Conservation (phyloP, 2,888 invertebrate genomes). For the Nomada fucata region DNA sequence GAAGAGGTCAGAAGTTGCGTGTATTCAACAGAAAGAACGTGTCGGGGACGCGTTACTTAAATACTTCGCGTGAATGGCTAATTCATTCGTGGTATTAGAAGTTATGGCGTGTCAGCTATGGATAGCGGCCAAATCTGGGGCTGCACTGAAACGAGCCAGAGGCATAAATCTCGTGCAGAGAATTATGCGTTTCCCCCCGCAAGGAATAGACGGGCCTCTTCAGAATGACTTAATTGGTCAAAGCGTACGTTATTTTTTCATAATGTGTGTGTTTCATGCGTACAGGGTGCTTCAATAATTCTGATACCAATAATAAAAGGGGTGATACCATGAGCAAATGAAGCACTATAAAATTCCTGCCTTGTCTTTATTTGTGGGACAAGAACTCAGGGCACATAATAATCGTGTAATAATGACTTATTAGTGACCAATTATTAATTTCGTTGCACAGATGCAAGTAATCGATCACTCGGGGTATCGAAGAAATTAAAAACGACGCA, state of each 20-base stretch:
- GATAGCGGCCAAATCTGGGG: constrained; percentile 45
- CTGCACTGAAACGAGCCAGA: not conserved
- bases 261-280: too few species aligned
- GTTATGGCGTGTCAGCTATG: constrained; percentile 45
- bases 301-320: too few species aligned
- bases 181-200: constrained; percentile 15
- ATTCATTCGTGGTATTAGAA: constrained; percentile 59
- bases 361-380: too few species aligned
- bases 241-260: not conserved
- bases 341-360: too few species aligned
- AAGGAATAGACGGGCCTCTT: not conserved
- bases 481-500: too few species aligned
- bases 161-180: constrained; percentile 24
- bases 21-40: constrained; percentile 11
- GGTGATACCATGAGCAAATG: too few species aligned
- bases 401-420: too few species aligned
- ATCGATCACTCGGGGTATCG: too few species aligned
- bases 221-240: not conserved
- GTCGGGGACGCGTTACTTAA: constrained; percentile 20
- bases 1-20: not conserved
- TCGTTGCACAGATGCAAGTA: too few species aligned
- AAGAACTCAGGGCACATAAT: too few species aligned
- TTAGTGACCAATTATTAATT: too few species aligned
- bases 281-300: too few species aligned
- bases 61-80: constrained; percentile 53